A percentile compares a stretch with the other conserved stretches of the same genome.
These are phyloP conservation scores for Copsychus sechellarum DNA, from an alignment of 2,113 vertebrate species.

Conservation along the genomic window DNA sequence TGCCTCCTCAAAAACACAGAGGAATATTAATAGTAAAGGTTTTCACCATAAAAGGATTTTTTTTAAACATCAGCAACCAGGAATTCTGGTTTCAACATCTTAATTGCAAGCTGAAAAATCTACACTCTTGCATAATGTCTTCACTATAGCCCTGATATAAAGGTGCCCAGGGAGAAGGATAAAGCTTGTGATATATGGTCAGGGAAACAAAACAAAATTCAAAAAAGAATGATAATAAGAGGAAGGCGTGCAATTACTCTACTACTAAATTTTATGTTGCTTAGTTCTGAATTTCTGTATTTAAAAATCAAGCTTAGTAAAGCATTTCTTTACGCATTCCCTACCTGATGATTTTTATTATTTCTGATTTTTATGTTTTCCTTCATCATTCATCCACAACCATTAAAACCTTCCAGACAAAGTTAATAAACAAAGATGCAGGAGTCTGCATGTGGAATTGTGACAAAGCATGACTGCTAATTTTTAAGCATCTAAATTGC, in stretches of 20 bases:
- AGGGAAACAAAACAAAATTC: background rate
- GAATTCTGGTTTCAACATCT: background rate
- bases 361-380: background rate
- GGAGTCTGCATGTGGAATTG: background rate
- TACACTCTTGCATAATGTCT: background rate
- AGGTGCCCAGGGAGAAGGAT: background rate
- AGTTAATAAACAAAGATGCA: background rate
- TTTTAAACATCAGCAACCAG: background rate
- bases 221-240: background rate
- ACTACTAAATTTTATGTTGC: background rate
- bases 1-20: background rate
- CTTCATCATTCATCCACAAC: background rate
- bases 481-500: background rate
- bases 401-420: background rate
- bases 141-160: background rate
- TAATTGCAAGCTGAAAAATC: background rate
- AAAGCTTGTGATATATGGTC: background rate
- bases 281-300: background rate
- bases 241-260: accelerated
- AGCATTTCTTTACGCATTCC: background rate
- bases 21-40: background rate
- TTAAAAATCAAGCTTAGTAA: background rate
- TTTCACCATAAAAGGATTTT: background rate
- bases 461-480: background rate
- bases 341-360: background rate